These are phyloP conservation scores for Thalassophryne amazonica DNA, from an alignment of 2,797 vertebrate species.

Conservation along the genomic window DNA sequence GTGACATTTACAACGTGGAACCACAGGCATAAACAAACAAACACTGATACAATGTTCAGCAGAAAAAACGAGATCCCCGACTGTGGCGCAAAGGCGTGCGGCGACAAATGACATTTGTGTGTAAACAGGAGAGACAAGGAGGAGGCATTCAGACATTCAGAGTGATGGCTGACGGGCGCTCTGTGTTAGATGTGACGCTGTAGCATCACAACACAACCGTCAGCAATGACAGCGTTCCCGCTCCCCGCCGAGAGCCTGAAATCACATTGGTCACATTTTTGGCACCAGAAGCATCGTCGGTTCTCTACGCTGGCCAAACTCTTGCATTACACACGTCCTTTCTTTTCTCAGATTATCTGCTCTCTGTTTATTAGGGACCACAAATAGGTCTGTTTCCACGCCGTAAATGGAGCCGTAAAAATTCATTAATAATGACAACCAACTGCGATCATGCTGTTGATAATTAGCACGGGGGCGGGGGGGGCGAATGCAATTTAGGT, in stretches of 20 bases:
- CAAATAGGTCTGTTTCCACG: too few relatives aligned
- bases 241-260: not conserved
- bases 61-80: not conserved
- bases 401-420: too few relatives aligned
- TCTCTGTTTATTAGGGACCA: too few relatives aligned
- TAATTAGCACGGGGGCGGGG: too few relatives aligned
- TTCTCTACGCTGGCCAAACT: too few relatives aligned
- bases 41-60: constrained; percentile 28
- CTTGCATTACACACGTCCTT: too few relatives aligned
- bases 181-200: not conserved
- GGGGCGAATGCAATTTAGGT: too few relatives aligned
- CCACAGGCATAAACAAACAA: constrained; percentile 15
- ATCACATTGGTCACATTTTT: not conserved
- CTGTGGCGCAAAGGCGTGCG: not conserved
- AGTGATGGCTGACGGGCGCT: not conserved
- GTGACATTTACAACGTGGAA: constrained; percentile 32
- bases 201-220: not conserved
- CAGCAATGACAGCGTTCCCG: not conserved
- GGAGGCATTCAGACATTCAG: not conserved
- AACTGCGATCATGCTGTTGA: too few relatives aligned
- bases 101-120: constrained; percentile 10
- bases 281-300: too few relatives aligned
- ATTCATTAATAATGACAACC: too few relatives aligned
- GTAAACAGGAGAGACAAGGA: not conserved
- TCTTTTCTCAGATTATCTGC: too few relatives aligned